Percentiles rank a stretch among this genome's conserved stretches.
Evolutionary conservation across 2,113 vertebrate species (phyloP).

Genomic region (Lycocorax pyrrhopterus): DNA sequence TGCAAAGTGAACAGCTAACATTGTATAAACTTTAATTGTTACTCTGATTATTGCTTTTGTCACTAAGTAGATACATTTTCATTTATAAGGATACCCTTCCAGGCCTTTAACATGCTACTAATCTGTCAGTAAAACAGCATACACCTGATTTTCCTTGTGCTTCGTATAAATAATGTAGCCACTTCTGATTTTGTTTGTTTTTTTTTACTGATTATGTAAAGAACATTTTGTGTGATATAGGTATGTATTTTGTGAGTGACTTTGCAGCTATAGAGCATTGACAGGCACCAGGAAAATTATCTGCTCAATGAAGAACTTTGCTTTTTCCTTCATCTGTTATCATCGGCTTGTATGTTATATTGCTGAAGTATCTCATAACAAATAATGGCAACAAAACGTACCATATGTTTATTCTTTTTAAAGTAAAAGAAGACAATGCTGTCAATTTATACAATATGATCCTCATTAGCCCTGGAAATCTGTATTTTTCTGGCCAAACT

Average conservation of each 20-base stretch:
- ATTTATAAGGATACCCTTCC: background rate
- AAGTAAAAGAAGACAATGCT: constrained; percentile 3
- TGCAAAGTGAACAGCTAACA: background rate
- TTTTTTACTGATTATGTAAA: background rate
- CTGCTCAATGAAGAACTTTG: background rate
- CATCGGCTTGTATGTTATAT: background rate
- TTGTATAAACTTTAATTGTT: background rate
- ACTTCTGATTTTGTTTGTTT: background rate
- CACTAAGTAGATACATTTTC: background rate
- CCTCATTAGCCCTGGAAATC: constrained; percentile 29
- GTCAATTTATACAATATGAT: constrained; percentile 4
- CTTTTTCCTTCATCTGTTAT: background rate
- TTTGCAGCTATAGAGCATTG: background rate
- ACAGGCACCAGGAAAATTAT: background rate
- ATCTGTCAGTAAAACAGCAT: background rate
- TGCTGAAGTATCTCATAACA: background rate
- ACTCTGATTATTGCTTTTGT: background rate
- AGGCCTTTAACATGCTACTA: background rate
- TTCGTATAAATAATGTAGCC: background rate
- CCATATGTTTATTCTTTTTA: constrained; percentile 2
- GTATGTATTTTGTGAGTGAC: background rate
- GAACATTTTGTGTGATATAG: background rate
- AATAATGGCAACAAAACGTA: background rate
- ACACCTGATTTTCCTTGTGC: background rate
- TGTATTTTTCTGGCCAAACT: constrained; percentile 1